Conservation (phyloP, 2,797 vertebrate species). For the Hippoglossus hippoglossus region DNA sequence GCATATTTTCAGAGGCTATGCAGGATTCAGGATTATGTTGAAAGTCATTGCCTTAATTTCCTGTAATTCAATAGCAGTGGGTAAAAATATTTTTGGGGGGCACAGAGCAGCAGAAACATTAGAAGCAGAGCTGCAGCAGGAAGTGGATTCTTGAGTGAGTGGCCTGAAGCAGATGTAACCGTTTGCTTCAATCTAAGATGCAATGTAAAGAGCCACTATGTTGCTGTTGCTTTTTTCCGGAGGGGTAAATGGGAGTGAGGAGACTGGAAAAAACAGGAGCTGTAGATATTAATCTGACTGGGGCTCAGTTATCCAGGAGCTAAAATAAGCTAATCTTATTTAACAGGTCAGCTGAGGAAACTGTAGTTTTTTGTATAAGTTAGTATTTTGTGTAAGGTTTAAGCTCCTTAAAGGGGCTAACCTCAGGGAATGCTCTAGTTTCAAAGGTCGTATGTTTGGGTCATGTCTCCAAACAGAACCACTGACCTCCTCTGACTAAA, state of each 20-base stretch:
- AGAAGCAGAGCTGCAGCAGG: slow-evolving; percentile 81
- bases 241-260: slow-evolving; percentile 37
- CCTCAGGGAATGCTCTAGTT: slow-evolving; percentile 76
- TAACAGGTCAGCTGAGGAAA: slow-evolving; percentile 55
- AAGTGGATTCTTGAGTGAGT: slow-evolving; percentile 82
- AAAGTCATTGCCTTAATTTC: slow-evolving; percentile 92
- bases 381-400: slow-evolving; percentile 76
- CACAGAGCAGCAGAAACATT: slow-evolving; percentile 86
- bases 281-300: slow-evolving; percentile 71
- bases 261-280: slow-evolving; percentile 25
- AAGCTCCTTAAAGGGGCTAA: slow-evolving; percentile 79
- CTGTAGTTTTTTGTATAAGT: slow-evolving; percentile 71
- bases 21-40: slow-evolving; percentile 86
- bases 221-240: slow-evolving; percentile 60
- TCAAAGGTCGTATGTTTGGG: slow-evolving; percentile 82
- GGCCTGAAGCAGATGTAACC: slow-evolving; percentile 77
- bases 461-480: slow-evolving; percentile 79
- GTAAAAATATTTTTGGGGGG: slow-evolving; percentile 95
- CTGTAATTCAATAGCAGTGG: slow-evolving; percentile 95
- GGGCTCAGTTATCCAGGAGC: slow-evolving; percentile 72
- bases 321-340: slow-evolving; percentile 70
- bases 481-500: slow-evolving; percentile 81
- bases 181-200: slow-evolving; percentile 78
- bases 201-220: slow-evolving; percentile 69
- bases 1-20: slow-evolving; percentile 63